Base-by-base conservation (phyloP, 2,113 vertebrate genomes). In the Calyptommatus sinebrachiatus region DNA sequence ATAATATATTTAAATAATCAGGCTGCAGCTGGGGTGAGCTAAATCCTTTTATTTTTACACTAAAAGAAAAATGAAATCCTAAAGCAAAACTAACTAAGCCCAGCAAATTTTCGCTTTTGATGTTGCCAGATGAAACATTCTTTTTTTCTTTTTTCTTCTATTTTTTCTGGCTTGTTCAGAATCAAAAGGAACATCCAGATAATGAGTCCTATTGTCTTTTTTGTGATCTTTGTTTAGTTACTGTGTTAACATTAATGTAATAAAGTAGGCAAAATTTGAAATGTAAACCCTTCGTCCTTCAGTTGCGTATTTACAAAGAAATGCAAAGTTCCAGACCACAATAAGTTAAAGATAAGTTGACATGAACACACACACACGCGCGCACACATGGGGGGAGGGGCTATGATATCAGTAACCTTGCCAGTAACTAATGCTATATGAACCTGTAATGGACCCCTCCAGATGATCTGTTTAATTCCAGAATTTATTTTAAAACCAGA, bases 21-120 rank as follows among this genome's bases (percentile, higher is more conserved):
- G 62, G 79, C 73, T 92, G 50, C 68, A 86, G 84, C 88, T 91
- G 84, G 74, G 68, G 86, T 88, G 76, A 83, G 80, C 77, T 82
- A 88, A 93, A 87, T 83, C 68, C 73, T 90, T 88, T 87, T 89
- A 90, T 88, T 90, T 90, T 74, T 61, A n/a, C 73, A 85, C 41
- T 22, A 85, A 83, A 83, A 50, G 50, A 89, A 89, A 77, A 78
- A 41, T 41, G 86, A 87, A 81, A 79, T 87, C 85, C 83, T 90
- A 85, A 91, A 84, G 72, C 72, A 86, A 93, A 77, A 88, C 85
- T 82, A 89, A 84, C 2, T 70, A 86, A 90, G 79, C 85, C 88
- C 84, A 90, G 85, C 84, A 79, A 85, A 76, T 70, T 87, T 90
- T 81, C 89, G 79, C 89, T 93, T 94, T 94, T 94, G 91, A 94